Evolutionary conservation across 2,888 invertebrate genomes (phyloP).

Genomic region (Diaprepes abbreviatus): DNA sequence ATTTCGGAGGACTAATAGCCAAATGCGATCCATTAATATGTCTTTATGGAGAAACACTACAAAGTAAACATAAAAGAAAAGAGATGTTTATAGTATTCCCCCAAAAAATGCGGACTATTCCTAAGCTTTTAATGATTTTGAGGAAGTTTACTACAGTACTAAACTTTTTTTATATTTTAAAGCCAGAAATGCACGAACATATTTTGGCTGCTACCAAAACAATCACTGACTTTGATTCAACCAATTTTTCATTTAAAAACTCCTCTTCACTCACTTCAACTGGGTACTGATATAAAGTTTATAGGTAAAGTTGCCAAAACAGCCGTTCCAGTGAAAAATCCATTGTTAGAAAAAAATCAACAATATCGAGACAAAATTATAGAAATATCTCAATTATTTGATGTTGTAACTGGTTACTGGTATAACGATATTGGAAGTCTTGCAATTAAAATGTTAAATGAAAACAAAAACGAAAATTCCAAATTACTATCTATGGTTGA

Average conservation of each 20-base stretch:
- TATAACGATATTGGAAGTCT: not conserved
- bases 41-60: too few species aligned
- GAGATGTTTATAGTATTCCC: too few species aligned
- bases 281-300: conserved; percentile 23
- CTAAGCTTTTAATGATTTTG: too few species aligned
- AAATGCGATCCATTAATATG: too few species aligned
- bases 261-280: conserved; percentile 22
- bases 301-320: not conserved
- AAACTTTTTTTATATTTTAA: conserved; percentile 27
- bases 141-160: conserved; percentile 17
- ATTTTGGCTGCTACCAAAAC: conserved; percentile 37
- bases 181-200: conserved; percentile 37
- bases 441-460: not conserved
- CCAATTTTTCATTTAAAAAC: not conserved
- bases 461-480: not conserved
- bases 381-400: not conserved
- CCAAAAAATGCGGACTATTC: too few species aligned
- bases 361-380: not conserved
- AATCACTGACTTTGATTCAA: not conserved
- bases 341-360: not conserved
- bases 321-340: too few species aligned
- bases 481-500: not conserved
- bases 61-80: too few species aligned
- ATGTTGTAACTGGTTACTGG: not conserved
- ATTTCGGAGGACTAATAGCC: too few species aligned